Evolutionary conservation across 2,113 vertebrate genomes (phyloP).

Genomic region (Micronisus gabar): DNA sequence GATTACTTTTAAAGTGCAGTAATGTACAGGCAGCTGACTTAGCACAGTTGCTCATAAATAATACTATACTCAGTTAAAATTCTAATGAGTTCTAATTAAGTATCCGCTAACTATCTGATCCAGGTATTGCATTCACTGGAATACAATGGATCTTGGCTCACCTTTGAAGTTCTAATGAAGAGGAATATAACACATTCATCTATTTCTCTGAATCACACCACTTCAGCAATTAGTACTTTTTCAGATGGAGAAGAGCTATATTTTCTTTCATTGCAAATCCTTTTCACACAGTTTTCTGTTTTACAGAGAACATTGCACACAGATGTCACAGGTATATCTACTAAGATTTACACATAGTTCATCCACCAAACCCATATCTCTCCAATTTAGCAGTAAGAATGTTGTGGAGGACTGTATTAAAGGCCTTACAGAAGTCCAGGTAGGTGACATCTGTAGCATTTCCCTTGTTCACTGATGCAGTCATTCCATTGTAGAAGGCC

Average conservation of each 20-base stretch:
- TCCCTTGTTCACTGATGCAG: too few species aligned
- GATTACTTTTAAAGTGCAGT: neutral
- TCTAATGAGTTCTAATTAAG: neutral
- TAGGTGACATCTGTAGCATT: neutral
- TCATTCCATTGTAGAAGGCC: rapidly evolving
- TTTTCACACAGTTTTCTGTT: neutral
- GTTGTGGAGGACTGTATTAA: neutral
- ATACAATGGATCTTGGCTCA: neutral
- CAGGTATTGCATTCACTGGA: neutral
- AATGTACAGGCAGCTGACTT: neutral
- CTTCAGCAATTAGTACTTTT: neutral
- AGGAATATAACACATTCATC: neutral
- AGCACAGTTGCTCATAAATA: neutral
- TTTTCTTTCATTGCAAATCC: neutral
- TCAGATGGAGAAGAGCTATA: neutral
- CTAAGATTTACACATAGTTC: neutral
- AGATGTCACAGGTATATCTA: neutral
- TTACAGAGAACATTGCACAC: neutral
- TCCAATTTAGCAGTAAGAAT: neutral
- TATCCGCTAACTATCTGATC: neutral
- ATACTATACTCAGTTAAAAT: neutral
- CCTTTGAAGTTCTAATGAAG: neutral
- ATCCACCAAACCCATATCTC: neutral
- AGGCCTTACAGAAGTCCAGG: neutral
- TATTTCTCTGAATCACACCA: neutral